A percentile compares a stretch with the other conserved stretches of the same genome.
Evolutionary conservation across 2,888 invertebrate genomes (phyloP).

Genomic region (Cephus rjabovi): DNA sequence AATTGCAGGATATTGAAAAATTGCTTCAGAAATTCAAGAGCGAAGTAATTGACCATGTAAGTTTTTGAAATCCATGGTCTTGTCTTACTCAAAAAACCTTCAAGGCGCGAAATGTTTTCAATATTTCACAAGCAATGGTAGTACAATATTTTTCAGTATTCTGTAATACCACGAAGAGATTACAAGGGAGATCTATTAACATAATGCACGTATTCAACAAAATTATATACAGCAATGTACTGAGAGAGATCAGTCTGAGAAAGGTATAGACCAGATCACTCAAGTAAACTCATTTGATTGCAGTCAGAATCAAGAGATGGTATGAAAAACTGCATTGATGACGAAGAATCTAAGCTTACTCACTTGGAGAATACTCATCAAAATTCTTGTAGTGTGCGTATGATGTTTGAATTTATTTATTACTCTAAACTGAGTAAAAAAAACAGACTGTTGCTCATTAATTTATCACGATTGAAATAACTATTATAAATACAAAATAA

Average conservation of each 20-base stretch:
- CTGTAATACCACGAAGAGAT: slow-evolving; percentile 34
- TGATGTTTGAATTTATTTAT: background rate
- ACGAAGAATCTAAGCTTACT: slow-evolving; percentile 29
- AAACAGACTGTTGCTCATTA: background rate
- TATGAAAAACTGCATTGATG: slow-evolving; percentile 21
- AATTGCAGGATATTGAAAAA: slow-evolving; percentile 38
- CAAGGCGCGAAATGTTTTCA: slow-evolving; percentile 21
- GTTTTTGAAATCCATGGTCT: slow-evolving; percentile 20
- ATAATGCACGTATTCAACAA: background rate
- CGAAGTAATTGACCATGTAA: slow-evolving; percentile 38
- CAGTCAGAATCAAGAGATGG: slow-evolving; percentile 23
- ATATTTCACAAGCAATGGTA: background rate
- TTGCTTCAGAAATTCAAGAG: slow-evolving; percentile 37
- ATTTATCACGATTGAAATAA: background rate
- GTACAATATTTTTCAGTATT: slow-evolving; percentile 41
- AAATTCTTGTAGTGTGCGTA: slow-evolving; percentile 26
- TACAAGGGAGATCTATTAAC: slow-evolving; percentile 28
- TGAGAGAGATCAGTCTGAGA: background rate
- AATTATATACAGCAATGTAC: background rate
- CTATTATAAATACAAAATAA: background rate
- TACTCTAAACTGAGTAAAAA: background rate
- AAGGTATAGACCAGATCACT: background rate
- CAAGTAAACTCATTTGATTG: slow-evolving; percentile 22
- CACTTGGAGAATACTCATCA: slow-evolving; percentile 27
- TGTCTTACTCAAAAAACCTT: background rate